These are phyloP conservation scores for Chrysochloris asiatica DNA, from an alignment of 2,113 vertebrate genomes.

Conservation along the genomic window DNA sequence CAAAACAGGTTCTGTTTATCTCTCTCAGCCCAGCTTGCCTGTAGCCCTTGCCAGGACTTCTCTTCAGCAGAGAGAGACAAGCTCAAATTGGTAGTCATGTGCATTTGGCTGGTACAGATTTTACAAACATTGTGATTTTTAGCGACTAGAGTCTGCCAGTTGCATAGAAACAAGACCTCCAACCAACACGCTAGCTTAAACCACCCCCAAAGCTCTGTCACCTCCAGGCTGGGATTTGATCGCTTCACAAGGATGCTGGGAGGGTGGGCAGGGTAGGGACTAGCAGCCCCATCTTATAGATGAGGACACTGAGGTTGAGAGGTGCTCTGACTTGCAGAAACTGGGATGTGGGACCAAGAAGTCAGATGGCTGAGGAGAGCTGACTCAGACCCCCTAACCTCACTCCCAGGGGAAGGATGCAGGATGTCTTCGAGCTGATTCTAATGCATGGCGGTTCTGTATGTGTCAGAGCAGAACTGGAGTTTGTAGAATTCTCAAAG, in stretches of 20 bases:
- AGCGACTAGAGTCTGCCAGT: not conserved
- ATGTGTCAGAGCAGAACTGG: not conserved
- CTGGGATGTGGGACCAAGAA: not conserved
- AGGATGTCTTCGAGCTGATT: not conserved
- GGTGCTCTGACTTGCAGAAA: not conserved
- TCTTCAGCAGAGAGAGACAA: not conserved
- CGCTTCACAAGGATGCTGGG: not conserved
- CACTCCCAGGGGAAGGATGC: constrained; percentile 69
- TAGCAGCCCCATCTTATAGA: not conserved
- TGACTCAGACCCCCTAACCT: constrained; percentile 24
- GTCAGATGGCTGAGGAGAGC: not conserved
- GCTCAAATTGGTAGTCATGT: not conserved
- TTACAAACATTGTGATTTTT: not conserved
- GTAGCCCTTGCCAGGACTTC: not conserved
- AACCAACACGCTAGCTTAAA: not conserved
- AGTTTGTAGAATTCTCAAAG: not conserved
- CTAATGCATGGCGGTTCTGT: not conserved
- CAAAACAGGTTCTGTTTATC: not conserved
- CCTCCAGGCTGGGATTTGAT: fast-evolving
- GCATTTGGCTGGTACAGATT: not conserved
- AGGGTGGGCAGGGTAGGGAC: not conserved
- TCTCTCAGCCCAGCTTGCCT: not conserved
- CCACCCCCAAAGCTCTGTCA: not conserved
- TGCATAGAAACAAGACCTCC: not conserved
- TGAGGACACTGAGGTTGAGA: not conserved